phyloP scores from a whole-genome alignment of 2,113 vertebrate genomes.

The Pseudois nayaur region DNA sequence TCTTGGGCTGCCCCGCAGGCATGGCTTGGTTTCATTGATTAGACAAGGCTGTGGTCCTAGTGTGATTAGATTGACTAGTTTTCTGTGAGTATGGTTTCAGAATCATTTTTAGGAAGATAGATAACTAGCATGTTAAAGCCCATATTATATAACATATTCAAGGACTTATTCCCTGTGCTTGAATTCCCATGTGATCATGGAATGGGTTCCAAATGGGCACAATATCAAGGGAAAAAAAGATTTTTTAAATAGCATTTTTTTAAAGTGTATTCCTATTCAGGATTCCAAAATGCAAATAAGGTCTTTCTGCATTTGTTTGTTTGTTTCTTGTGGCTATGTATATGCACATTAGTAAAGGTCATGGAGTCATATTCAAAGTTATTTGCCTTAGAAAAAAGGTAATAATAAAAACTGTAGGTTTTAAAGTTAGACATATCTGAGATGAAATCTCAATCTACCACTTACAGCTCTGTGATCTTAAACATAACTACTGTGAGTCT shows the following conservation, averaged over 20 bases:
- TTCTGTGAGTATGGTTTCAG: neutral
- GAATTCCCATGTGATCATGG: neutral
- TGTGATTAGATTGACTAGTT: too few species aligned
- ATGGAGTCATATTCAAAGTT: neutral
- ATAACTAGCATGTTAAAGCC: neutral
- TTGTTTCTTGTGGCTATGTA: neutral
- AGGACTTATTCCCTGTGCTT: neutral
- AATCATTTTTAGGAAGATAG: neutral
- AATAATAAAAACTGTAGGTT: neutral
- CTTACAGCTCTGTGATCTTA: neutral
- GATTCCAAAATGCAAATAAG: neutral
- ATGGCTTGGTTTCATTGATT: too few species aligned
- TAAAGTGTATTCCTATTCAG: neutral
- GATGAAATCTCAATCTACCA: neutral
- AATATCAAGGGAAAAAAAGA: neutral
- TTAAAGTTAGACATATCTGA: neutral
- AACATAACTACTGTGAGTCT: neutral
- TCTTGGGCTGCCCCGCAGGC: too few species aligned
- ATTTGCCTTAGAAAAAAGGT: neutral
- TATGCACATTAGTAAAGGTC: neutral
- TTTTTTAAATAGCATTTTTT: neutral
- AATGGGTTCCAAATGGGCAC: neutral
- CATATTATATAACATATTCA: neutral
- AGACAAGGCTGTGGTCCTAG: too few species aligned
- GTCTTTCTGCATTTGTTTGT: neutral